phyloP scores from a whole-genome alignment of 2,797 vertebrate genomes.

The Taenioides sp. region DNA sequence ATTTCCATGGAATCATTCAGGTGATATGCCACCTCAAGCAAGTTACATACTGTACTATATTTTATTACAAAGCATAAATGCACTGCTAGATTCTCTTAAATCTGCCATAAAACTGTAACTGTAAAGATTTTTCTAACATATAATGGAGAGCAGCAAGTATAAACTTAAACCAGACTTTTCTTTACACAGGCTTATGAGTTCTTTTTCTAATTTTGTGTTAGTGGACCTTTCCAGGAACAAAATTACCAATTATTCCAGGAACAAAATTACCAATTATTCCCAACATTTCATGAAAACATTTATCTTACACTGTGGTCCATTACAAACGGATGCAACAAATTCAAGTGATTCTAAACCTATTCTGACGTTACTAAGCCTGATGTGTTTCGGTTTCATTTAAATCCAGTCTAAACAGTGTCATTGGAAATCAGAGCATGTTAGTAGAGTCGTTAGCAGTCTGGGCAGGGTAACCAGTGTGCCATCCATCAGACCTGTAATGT shows the following conservation, averaged over 20 bases:
- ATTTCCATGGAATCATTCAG: no score
- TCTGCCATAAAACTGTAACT: no score
- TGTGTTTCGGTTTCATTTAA: not conserved
- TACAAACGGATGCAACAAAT: not conserved
- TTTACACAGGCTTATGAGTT: not conserved
- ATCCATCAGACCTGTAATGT: slow-evolving; percentile 52
- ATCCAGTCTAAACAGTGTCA: not conserved
- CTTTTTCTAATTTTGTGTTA: not conserved
- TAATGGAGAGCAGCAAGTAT: no score
- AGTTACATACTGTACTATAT: no score
- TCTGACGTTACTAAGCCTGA: not conserved
- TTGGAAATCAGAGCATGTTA: slow-evolving; percentile 6
- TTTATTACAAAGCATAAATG: no score
- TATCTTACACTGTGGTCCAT: not conserved
- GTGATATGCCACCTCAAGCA: no score
- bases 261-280: not conserved
- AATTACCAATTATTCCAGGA: not conserved
- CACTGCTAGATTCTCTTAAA: no score
- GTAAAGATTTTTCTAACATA: no score
- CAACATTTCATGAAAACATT: not conserved
- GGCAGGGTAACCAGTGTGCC: slow-evolving; percentile 47
- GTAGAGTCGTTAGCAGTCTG: slow-evolving; percentile 9
- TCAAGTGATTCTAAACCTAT: not conserved
- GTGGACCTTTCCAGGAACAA: not conserved
- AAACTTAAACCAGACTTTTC: no score